phyloP scores from a whole-genome alignment of 1,140 invertebrate species.

The Propsilocerus akamusi region DNA sequence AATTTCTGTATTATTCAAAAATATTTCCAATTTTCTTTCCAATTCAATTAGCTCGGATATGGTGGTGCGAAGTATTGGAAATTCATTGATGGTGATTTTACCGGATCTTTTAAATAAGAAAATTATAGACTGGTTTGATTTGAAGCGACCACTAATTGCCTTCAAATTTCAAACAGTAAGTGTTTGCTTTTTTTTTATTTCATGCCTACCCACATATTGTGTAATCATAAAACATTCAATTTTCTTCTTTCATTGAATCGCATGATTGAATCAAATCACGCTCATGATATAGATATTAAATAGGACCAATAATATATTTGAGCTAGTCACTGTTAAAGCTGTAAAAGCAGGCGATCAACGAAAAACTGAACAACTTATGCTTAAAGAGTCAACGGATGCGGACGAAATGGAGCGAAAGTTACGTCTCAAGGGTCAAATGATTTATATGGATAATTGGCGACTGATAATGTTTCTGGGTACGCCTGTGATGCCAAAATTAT shows the following conservation, averaged over 20 bases:
- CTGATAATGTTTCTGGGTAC: constrained; percentile 93
- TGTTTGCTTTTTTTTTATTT: constrained; percentile 9
- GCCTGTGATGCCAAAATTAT: constrained; percentile 80
- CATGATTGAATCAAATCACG: neutral
- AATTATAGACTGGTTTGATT: constrained; percentile 77
- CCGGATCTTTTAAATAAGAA: constrained; percentile 72
- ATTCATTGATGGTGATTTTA: constrained; percentile 78
- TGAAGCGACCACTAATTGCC: constrained; percentile 77
- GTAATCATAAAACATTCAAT: constrained; percentile 1
- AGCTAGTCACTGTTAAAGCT: constrained; percentile 72
- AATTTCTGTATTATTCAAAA: neutral
- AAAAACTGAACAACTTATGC: constrained; percentile 30
- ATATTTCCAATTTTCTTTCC: constrained; percentile 27
- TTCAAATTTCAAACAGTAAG: constrained; percentile 88
- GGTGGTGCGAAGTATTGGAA: constrained; percentile 74
- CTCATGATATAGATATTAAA: constrained; percentile 57
- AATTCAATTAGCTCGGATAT: constrained; percentile 84
- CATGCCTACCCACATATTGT: neutral
- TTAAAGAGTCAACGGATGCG: constrained; percentile 41
- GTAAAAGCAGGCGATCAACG: constrained; percentile 43
- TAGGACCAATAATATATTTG: constrained; percentile 90
- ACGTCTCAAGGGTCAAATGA: constrained; percentile 87
- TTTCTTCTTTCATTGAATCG: too few relatives aligned
- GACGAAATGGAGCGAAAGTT: constrained; percentile 48
- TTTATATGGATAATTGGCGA: constrained; percentile 94